phyloP scores from a whole-genome alignment of 2,113 vertebrate species.

The Hemichromis elongatus region DNA sequence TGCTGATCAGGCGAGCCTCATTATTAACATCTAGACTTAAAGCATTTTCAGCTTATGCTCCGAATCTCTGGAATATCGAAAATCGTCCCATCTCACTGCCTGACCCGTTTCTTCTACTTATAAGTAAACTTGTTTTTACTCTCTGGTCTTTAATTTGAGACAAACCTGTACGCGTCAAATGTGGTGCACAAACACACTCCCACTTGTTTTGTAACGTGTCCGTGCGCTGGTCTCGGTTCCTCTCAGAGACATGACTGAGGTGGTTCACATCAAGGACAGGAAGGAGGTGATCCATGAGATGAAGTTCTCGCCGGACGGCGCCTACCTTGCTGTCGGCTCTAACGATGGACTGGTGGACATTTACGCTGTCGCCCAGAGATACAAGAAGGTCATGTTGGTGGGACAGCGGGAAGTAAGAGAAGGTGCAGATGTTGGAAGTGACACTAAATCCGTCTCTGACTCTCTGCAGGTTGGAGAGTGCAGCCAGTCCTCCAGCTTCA shows the following conservation, averaged over 20 bases:
- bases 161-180: neutral
- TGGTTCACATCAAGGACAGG: slow-evolving; percentile 95
- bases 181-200: accelerated
- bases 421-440: neutral
- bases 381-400: slow-evolving; percentile 76
- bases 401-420: no score
- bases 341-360: slow-evolving; percentile 90
- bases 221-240: neutral
- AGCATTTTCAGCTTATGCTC: neutral
- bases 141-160: neutral
- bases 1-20: neutral
- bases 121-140: neutral
- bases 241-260: slow-evolving; percentile 95
- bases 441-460: neutral
- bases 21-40: neutral
- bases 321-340: slow-evolving; percentile 90
- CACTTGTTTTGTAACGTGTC: neutral
- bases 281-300: slow-evolving; percentile 98
- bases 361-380: slow-evolving; percentile 88
- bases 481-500: slow-evolving; percentile 85
- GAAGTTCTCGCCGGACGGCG: slow-evolving; percentile 93
- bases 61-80: neutral
- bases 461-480: slow-evolving; percentile 82
- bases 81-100: neutral
- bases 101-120: neutral